Evolutionary conservation across 2,797 vertebrate genomes (phyloP).

Genomic region (Poecilia wingei): DNA sequence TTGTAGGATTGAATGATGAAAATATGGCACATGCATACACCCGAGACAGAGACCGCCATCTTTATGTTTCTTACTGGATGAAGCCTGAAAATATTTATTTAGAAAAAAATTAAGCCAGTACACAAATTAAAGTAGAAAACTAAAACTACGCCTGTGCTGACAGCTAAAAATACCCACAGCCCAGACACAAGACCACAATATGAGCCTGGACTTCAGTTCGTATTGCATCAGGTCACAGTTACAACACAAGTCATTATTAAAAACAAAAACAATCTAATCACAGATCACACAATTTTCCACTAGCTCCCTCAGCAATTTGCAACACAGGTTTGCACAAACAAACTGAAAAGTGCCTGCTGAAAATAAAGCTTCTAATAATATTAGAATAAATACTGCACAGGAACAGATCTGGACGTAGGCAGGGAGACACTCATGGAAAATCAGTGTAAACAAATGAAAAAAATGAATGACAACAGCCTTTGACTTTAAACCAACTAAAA

Average conservation of each 20-base stretch:
- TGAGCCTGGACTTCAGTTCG: neutral
- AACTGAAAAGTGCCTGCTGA: neutral
- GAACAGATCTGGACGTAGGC: neutral
- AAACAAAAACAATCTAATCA: neutral
- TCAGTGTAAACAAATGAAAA: neutral
- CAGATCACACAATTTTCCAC: neutral
- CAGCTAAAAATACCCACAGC: neutral
- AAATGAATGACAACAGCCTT: neutral
- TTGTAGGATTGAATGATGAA: slow-evolving; percentile 51
- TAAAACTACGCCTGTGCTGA: neutral
- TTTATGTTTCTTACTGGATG: neutral
- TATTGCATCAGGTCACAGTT: neutral
- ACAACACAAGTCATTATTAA: neutral
- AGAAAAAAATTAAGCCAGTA: neutral
- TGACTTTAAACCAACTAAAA: neutral
- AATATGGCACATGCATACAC: slow-evolving; percentile 64
- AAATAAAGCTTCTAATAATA: neutral
- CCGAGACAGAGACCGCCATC: slow-evolving; percentile 13
- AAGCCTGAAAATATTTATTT: neutral
- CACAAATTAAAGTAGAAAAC: neutral
- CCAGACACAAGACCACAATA: neutral
- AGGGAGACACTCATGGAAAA: neutral
- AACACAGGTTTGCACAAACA: neutral
- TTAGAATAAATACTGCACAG: neutral
- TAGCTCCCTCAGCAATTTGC: neutral